Conservation (phyloP, 2,113 vertebrate species). For the Phalacrocorax aristotelis region DNA sequence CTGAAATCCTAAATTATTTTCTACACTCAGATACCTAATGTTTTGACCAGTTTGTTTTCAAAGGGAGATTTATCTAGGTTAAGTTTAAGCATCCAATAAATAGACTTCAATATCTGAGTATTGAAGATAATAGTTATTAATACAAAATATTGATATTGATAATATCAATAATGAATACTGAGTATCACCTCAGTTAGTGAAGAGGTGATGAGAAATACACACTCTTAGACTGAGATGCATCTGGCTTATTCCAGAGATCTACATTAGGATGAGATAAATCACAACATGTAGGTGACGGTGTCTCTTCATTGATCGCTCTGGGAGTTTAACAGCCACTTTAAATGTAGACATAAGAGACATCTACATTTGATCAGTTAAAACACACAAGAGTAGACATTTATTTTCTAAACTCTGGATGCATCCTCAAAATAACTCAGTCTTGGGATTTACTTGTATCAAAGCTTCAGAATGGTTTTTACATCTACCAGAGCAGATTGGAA, state of each 20-base stretch:
- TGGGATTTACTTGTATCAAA: neutral
- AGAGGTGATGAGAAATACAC: neutral
- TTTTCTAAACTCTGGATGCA: neutral
- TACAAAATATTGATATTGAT: too few relatives aligned
- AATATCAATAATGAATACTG: too few relatives aligned
- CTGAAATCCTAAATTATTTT: neutral
- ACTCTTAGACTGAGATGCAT: neutral
- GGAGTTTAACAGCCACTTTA: neutral
- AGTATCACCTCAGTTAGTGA: neutral
- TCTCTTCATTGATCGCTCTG: fast-evolving
- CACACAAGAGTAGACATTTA: neutral
- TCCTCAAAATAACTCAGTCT: neutral
- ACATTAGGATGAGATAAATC: neutral
- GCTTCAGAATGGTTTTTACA: neutral
- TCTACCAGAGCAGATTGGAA: neutral
- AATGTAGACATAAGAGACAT: neutral
- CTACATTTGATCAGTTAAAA: neutral
- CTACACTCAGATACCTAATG: neutral
- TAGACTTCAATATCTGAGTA: neutral
- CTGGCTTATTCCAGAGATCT: neutral
- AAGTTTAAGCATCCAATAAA: neutral
- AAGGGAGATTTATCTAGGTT: neutral
- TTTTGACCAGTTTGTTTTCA: neutral
- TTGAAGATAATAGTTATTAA: too few relatives aligned
- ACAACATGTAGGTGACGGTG: neutral